A percentile compares a stretch with the other conserved stretches of the same genome.
These are phyloP conservation scores for Ridgeia piscesae DNA, from an alignment of 1,140 invertebrate species.

Conservation along the genomic window DNA sequence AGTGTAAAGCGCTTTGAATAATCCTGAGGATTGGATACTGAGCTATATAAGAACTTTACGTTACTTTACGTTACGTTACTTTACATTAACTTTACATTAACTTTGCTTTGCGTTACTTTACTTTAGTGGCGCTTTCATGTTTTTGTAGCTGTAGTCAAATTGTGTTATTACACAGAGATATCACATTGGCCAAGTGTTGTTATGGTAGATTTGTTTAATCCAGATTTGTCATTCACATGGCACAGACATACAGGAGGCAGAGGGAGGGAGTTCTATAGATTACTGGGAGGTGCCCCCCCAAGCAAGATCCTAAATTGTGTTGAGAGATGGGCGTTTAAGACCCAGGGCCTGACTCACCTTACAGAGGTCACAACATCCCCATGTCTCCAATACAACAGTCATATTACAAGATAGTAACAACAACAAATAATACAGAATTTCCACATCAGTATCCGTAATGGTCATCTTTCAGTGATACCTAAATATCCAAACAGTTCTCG, in stretches of 20 bases:
- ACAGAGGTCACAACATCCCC: too few species aligned
- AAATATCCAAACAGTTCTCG: neutral
- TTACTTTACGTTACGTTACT: too few species aligned
- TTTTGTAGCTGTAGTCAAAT: conserved; percentile 6
- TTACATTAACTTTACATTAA: too few species aligned
- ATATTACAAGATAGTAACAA: neutral
- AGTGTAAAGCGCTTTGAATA: too few species aligned
- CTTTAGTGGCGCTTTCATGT: neutral
- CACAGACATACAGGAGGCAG: too few species aligned
- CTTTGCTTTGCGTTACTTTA: too few species aligned
- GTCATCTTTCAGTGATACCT: conserved; percentile 1
- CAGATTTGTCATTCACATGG: neutral
- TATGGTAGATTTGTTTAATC: neutral
- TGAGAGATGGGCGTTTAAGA: too few species aligned
- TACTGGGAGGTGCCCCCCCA: neutral
- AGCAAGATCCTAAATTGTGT: neutral
- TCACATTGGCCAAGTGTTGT: neutral
- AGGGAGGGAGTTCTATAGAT: neutral
- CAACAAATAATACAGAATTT: neutral
- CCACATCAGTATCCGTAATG: neutral
- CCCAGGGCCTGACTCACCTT: too few species aligned
- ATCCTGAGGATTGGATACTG: too few species aligned
- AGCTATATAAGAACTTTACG: too few species aligned
- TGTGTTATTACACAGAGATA: neutral
- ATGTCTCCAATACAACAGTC: neutral